phyloP scores from a whole-genome alignment of 2,888 invertebrate genomes.

The Keiferia lycopersicella region DNA sequence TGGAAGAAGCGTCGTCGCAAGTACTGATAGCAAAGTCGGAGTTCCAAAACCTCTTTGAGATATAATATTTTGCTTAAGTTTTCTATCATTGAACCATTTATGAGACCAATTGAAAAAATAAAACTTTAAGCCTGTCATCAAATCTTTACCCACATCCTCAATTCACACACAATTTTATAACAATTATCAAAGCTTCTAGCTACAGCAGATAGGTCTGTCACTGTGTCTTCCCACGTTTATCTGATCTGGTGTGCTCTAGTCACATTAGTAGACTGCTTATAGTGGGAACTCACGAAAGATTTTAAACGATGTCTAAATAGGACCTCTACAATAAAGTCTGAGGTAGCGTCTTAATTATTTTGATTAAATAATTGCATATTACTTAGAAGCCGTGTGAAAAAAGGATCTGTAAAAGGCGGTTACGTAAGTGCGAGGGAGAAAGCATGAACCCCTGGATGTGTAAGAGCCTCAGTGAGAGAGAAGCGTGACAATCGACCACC shows the following conservation, averaged over 20 bases:
- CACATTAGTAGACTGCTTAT: background rate
- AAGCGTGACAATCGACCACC: no score
- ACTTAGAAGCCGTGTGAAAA: no score
- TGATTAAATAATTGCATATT: no score
- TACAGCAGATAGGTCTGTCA: background rate
- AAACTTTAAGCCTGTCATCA: background rate
- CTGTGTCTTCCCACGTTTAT: background rate
- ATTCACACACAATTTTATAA: constrained; percentile 4
- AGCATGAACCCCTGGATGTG: no score
- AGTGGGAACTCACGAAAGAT: constrained; percentile 1
- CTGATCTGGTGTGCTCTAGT: background rate
- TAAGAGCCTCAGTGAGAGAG: no score
- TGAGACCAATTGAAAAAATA: background rate
- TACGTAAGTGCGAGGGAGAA: no score
- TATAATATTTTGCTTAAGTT: no score
- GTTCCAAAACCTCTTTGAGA: no score
- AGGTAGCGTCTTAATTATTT: no score
- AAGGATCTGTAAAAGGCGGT: no score
- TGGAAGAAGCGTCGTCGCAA: no score
- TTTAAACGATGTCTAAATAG: background rate
- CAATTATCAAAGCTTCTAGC: background rate
- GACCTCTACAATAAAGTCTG: background rate
- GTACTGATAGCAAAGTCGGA: no score
- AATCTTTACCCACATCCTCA: background rate
- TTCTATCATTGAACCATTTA: background rate